A percentile compares a stretch with the other conserved stretches of the same genome.
Conservation (phyloP, 2,888 invertebrate genomes). For the Lottia scabra region DNA sequence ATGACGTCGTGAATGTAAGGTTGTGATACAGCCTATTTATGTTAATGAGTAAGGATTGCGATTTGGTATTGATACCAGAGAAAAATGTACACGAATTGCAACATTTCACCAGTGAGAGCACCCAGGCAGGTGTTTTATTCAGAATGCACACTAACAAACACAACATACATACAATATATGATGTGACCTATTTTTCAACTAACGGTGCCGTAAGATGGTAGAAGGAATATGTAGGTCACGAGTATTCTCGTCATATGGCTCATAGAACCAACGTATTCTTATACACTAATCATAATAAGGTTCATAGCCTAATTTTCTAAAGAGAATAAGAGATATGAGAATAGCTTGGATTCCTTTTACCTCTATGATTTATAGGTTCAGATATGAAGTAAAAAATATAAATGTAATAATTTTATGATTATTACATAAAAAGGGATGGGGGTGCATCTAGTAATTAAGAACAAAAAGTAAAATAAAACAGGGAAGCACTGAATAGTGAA, state of each 20-base stretch:
- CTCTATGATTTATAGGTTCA: too few species aligned
- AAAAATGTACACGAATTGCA: background rate
- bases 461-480: too few species aligned
- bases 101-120: background rate
- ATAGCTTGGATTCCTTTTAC: too few species aligned
- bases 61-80: background rate
- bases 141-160: background rate
- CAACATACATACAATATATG: background rate
- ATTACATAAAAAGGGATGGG: too few species aligned
- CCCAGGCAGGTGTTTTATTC: background rate
- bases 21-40: slow-evolving; percentile 25
- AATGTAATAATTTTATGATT: too few species aligned
- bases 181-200: background rate
- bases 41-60: slow-evolving; percentile 27
- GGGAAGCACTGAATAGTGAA: too few species aligned
- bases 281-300: too few species aligned
- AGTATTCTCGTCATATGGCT: background rate
- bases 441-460: too few species aligned
- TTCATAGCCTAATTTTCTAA: too few species aligned
- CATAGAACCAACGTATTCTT: too few species aligned
- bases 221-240: background rate
- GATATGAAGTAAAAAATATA: too few species aligned
- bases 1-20: slow-evolving; percentile 20
- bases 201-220: background rate
- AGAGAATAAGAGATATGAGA: too few species aligned